Evolutionary conservation across 2,797 vertebrate species (phyloP), one percentile per base, ranked within the genome.

Genomic region (Holocentrus rufus): DNA sequence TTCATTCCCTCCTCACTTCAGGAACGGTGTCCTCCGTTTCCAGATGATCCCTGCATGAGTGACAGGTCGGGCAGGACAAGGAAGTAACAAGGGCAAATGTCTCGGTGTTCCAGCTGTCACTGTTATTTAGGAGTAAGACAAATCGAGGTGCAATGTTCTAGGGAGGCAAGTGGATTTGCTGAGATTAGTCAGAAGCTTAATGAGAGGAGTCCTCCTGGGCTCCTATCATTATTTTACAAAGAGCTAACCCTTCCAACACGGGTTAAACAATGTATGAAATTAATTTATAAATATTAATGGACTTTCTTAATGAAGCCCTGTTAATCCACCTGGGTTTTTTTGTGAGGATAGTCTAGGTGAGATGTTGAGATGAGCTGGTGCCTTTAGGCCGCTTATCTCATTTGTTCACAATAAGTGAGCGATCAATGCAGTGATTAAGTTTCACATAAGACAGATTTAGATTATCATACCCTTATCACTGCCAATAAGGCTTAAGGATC

Each of bases 241-340:
- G 61, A 71, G 42, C 64, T 50, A 74, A 59, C 47, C 62, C 47
- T 55, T 83, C 74, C 30, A 67, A 72, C 72, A 74, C 66, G 58
- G 80, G 76, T 88, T 84, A 88, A 91, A 88, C 82, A 90, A 87
- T 74, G 80, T 88, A 83, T 89, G 85, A 85, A 89, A 91, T 90
- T 74, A 75, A 88, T 85, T 79, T 81, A 89, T 86, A 85, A 89
- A 90, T 89, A 90, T 88, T 68, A 88, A 90, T 87, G 71, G 23
- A 36, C 66, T 69, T 42, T 65, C 46, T 70, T 72, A 76, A 88
- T 85, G 80, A 85, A 82, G 84, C 53, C 39, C 0, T 22, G 1
- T 63, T 86, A 89, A 91, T 90, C 89, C 80, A 86, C 36, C 39
- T 71, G 75, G 72, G 76, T 83, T 80, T 65, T 57, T 79, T 72